Evolutionary conservation across 1,140 invertebrate species (phyloP).

Genomic region (Nixonia krombeini): DNA sequence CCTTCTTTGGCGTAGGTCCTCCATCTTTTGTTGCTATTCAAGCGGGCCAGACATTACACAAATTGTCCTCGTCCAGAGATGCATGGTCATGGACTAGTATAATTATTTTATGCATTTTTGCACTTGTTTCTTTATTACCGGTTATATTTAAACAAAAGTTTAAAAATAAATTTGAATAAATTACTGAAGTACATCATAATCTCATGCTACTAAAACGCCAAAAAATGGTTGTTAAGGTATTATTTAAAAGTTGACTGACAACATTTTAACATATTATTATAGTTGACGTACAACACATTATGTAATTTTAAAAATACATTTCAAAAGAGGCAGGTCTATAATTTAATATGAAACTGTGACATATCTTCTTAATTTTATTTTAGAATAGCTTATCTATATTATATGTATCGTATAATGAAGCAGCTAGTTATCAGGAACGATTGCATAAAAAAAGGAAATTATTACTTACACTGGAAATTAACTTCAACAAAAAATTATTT

Average conservation of each 20-base stretch:
- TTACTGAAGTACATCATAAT: too few relatives aligned
- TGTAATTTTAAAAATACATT: constrained; percentile 3
- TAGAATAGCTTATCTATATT: not conserved
- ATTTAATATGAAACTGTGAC: constrained; percentile 1
- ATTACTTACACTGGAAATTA: too few relatives aligned
- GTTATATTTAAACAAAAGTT: constrained; percentile 91
- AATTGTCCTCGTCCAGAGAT: constrained; percentile 90
- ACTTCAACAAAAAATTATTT: too few relatives aligned
- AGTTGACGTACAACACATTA: too few relatives aligned
- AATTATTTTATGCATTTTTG: constrained; percentile 82
- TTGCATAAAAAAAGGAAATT: too few relatives aligned
- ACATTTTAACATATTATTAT: too few relatives aligned
- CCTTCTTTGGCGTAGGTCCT: constrained; percentile 94
- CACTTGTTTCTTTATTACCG: constrained; percentile 89
- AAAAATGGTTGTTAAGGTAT: too few relatives aligned
- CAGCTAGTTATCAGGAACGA: too few relatives aligned
- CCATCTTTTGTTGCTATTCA: constrained; percentile 98
- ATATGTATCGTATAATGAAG: too few relatives aligned
- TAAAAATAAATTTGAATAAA: constrained; percentile 84
- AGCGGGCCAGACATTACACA: constrained; percentile 95
- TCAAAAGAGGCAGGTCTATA: not conserved
- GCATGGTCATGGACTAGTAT: constrained; percentile 93
- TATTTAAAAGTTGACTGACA: too few relatives aligned
- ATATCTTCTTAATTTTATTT: not conserved
- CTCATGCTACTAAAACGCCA: too few relatives aligned